Conservation (phyloP, 2,113 vertebrate species). For the Amia ocellicauda region DNA sequence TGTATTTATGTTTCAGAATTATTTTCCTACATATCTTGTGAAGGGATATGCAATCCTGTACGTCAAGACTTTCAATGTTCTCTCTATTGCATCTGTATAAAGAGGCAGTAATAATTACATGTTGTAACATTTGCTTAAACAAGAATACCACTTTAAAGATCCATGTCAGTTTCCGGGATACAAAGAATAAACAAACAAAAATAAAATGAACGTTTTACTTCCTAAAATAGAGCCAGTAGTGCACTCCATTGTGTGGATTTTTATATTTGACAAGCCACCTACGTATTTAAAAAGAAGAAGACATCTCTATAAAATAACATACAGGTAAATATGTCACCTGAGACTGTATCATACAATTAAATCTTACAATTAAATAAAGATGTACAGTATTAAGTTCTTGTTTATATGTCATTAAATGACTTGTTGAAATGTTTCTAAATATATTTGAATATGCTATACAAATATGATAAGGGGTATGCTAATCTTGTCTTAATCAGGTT, state of each 20-base stretch:
- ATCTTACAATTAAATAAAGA: slow-evolving; percentile 42
- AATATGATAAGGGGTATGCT: too few relatives aligned
- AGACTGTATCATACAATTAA: slow-evolving; percentile 27
- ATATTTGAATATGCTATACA: too few relatives aligned
- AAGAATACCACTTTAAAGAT: too few relatives aligned
- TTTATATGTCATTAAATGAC: slow-evolving; percentile 63
- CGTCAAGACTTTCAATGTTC: slow-evolving; percentile 1
- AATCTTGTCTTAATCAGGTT: too few relatives aligned
- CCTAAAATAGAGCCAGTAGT: slow-evolving; percentile 10
- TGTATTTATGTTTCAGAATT: slow-evolving; percentile 2
- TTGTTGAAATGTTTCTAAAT: slow-evolving; percentile 32
- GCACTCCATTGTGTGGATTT: neutral
- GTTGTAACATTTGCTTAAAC: too few relatives aligned
- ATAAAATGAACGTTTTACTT: too few relatives aligned
- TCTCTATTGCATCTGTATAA: neutral
- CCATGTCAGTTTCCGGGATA: too few relatives aligned
- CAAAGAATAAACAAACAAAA: too few relatives aligned
- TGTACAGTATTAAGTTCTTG: slow-evolving; percentile 46
- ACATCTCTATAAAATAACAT: too few relatives aligned
- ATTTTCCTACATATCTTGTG: slow-evolving; percentile 4
- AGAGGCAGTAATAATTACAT: slow-evolving; percentile 1
- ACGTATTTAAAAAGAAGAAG: too few relatives aligned
- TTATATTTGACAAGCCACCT: too few relatives aligned
- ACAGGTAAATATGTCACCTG: too few relatives aligned
- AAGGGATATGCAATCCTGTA: neutral